These are phyloP conservation scores for Chrysaora quinquecirrha DNA, from an alignment of 30 jellyfish, hydroid and myxozoan species.

Conservation along the genomic window DNA sequence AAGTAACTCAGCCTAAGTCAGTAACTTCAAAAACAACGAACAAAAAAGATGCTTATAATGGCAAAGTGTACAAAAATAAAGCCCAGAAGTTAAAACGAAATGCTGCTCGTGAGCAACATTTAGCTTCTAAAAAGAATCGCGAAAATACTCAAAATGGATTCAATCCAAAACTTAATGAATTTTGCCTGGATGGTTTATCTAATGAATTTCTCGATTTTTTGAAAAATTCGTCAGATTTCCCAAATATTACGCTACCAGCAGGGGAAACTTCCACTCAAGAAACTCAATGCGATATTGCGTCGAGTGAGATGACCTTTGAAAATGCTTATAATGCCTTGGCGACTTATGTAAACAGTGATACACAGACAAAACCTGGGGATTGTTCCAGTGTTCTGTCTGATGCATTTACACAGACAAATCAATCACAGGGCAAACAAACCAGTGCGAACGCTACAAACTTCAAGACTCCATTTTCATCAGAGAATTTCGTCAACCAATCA, in stretches of 20 bases:
- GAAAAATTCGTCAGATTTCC: neutral
- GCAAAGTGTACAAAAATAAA: too few relatives aligned
- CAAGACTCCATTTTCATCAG: neutral
- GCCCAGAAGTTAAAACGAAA: neutral
- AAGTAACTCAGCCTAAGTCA: neutral
- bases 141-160: neutral
- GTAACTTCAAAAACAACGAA: too few relatives aligned
- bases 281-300: slow-evolving; percentile 24
- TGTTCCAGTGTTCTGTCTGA: slow-evolving; percentile 35
- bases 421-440: neutral
- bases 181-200: slow-evolving; percentile 34
- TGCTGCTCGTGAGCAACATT: neutral
- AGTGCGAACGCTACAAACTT: neutral
- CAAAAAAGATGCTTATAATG: too few relatives aligned
- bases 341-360: slow-evolving; percentile 16
- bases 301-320: neutral
- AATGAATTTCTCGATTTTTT: slow-evolving; percentile 35
- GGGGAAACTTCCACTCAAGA: slow-evolving; percentile 36
- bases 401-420: slow-evolving; percentile 69
- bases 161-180: slow-evolving; percentile 11
- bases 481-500: neutral
- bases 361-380: slow-evolving; percentile 44
- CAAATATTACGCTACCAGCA: neutral
- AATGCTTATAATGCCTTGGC: neutral
- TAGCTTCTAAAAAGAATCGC: neutral